Evolutionary conservation across 1,140 invertebrate species (phyloP).

Genomic region (Drosophila leontia): DNA sequence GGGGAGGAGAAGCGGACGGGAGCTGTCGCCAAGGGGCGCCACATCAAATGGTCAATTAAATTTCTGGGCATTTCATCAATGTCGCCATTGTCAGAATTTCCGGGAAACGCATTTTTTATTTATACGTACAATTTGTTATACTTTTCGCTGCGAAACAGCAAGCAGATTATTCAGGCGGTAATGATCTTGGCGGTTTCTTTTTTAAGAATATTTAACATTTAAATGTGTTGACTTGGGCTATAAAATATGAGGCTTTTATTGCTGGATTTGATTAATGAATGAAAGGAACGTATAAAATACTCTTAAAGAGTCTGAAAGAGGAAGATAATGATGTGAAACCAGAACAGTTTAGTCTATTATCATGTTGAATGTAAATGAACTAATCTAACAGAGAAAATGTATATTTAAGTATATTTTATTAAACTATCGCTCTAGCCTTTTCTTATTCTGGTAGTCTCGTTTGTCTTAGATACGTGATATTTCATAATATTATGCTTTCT

Average conservation of each 20-base stretch:
- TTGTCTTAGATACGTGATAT: too few species aligned
- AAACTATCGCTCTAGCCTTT: too few species aligned
- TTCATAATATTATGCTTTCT: too few species aligned
- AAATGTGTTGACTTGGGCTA: neutral
- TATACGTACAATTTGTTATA: conserved; percentile 46
- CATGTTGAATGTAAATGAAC: neutral
- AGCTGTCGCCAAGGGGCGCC: conserved; percentile 37
- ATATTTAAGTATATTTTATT: too few species aligned
- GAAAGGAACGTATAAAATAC: neutral
- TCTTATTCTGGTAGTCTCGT: too few species aligned
- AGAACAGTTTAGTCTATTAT: neutral
- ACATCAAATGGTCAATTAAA: conserved; percentile 79
- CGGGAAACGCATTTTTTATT: conserved; percentile 58
- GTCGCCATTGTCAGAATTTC: conserved; percentile 62
- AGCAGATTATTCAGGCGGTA: conserved; percentile 14
- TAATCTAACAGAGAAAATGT: neutral
- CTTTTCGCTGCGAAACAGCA: conserved; percentile 6
- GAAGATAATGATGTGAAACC: neutral
- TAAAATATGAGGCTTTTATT: conserved; percentile 2
- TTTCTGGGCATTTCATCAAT: conserved; percentile 71
- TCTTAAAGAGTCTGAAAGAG: too few species aligned
- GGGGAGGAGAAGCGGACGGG: neutral
- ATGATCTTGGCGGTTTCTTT: conserved; percentile 5
- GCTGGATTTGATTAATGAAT: conserved; percentile 1
- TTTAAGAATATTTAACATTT: neutral